Evolutionary conservation across 2,888 invertebrate species (phyloP).

Genomic region (Hydroisotoma schaefferi): DNA sequence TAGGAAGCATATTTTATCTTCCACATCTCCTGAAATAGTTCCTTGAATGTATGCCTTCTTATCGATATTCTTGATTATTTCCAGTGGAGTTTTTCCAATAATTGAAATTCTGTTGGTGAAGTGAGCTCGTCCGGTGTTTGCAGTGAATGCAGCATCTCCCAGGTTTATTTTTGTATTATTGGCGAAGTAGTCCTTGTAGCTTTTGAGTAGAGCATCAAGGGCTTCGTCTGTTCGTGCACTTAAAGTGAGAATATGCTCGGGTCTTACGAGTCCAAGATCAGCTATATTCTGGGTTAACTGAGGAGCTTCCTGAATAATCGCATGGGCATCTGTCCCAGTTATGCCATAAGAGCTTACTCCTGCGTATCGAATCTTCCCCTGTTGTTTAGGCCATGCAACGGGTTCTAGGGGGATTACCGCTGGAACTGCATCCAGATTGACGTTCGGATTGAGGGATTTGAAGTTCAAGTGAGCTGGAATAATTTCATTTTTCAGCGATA

Average conservation of each 20-base stretch:
- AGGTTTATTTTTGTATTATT: background rate
- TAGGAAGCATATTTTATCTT: slow-evolving; percentile 27
- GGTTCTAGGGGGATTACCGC: slow-evolving; percentile 16
- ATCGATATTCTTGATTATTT: background rate
- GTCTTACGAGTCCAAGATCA: slow-evolving; percentile 10
- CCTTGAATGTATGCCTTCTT: background rate
- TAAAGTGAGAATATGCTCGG: slow-evolving; percentile 11
- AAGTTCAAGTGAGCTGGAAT: slow-evolving; percentile 23
- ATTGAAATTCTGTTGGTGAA: slow-evolving; percentile 14
- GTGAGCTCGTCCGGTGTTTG: slow-evolving; percentile 14
- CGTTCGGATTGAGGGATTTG: slow-evolving; percentile 15
- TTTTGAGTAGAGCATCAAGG: background rate
- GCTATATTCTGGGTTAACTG: background rate
- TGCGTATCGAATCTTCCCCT: slow-evolving; percentile 11
- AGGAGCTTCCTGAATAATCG: slow-evolving; percentile 19
- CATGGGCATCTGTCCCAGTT: slow-evolving; percentile 25
- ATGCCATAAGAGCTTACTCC: slow-evolving; percentile 26
- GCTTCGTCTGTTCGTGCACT: slow-evolving; percentile 17
- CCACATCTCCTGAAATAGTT: background rate
- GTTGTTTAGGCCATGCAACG: slow-evolving; percentile 6
- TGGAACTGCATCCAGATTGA: slow-evolving; percentile 20
- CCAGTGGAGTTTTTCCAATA: background rate
- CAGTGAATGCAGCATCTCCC: slow-evolving; percentile 11
- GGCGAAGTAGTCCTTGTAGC: background rate
- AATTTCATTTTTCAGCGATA: slow-evolving; percentile 20